These are phyloP conservation scores for Porites lobata DNA, from an alignment of 92 coral and sea anemone species.

Conservation along the genomic window DNA sequence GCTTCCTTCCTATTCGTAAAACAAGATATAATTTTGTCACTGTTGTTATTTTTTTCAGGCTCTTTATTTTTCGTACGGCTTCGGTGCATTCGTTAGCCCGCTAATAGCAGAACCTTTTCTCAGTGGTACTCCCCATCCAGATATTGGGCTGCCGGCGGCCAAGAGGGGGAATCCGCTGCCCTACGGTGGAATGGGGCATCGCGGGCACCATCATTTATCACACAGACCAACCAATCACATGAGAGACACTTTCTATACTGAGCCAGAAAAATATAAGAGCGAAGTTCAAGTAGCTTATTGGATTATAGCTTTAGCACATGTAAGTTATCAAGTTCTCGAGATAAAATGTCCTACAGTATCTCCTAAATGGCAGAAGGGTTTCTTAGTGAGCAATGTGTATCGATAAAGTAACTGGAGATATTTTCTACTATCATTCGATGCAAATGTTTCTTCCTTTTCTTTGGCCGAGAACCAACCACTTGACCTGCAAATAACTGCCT, in stretches of 20 bases:
- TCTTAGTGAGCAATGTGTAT: too few relatives aligned
- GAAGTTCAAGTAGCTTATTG: constrained; percentile 93
- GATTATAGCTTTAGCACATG: constrained; percentile 93
- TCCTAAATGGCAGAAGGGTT: too few relatives aligned
- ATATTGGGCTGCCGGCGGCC: constrained; percentile 71
- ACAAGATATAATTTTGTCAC: too few relatives aligned
- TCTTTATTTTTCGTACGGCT: constrained; percentile 91
- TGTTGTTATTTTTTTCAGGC: constrained; percentile 52
- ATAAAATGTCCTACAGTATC: neutral
- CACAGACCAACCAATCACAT: constrained; percentile 70
- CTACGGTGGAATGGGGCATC: constrained; percentile 86
- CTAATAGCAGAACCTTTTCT: constrained; percentile 96
- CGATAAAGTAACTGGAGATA: too few relatives aligned
- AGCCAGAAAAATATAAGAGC: constrained; percentile 66
- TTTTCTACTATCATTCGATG: too few relatives aligned
- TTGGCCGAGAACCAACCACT: too few relatives aligned
- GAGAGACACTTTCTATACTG: constrained; percentile 49
- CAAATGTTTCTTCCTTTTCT: too few relatives aligned
- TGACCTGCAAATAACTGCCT: too few relatives aligned
- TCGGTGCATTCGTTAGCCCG: constrained; percentile 97
- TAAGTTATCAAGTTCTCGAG: constrained; percentile 32
- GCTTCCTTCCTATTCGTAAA: too few relatives aligned
- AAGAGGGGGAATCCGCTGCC: constrained; percentile 81
- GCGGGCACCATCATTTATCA: constrained; percentile 69
- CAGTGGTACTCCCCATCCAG: constrained; percentile 90